Conservation (phyloP, 2,888 invertebrate genomes). For the Capitulum mitella region DNA sequence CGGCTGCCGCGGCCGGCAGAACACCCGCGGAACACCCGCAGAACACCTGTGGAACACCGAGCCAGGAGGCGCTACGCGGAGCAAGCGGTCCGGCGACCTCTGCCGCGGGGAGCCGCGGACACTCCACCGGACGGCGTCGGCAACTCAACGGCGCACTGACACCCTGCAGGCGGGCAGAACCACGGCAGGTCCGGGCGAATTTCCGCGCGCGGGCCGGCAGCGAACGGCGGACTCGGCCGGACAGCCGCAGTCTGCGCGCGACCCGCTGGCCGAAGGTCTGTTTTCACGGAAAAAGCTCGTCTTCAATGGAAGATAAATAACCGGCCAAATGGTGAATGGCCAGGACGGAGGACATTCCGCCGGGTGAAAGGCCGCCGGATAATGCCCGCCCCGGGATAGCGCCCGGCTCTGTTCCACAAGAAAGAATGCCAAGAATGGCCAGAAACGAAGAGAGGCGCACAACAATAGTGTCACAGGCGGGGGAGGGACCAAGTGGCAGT, state of each 20-base stretch:
- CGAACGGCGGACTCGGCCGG: background rate
- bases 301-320: constrained; percentile 21
- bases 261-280: background rate
- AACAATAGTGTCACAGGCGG: constrained; percentile 1
- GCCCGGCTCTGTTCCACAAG: background rate
- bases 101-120: too few relatives aligned
- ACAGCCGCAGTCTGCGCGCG: background rate
- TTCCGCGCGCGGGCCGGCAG: background rate
- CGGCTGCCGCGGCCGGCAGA: background rate
- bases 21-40: too few relatives aligned
- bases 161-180: too few relatives aligned
- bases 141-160: too few relatives aligned
- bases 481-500: background rate
- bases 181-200: too few relatives aligned
- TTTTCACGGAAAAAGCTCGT: constrained; percentile 8
- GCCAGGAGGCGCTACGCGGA: too few relatives aligned
- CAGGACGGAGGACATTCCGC: background rate
- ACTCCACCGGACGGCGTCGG: too few relatives aligned
- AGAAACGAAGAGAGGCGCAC: background rate
- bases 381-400: background rate
- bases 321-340: background rate
- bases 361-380: background rate
- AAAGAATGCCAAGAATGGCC: constrained; percentile 18
- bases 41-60: too few relatives aligned
- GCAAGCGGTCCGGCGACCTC: too few relatives aligned